Evolutionary conservation across 2,888 invertebrate species (phyloP).

Genomic region (Drosophila setosimentum): DNA sequence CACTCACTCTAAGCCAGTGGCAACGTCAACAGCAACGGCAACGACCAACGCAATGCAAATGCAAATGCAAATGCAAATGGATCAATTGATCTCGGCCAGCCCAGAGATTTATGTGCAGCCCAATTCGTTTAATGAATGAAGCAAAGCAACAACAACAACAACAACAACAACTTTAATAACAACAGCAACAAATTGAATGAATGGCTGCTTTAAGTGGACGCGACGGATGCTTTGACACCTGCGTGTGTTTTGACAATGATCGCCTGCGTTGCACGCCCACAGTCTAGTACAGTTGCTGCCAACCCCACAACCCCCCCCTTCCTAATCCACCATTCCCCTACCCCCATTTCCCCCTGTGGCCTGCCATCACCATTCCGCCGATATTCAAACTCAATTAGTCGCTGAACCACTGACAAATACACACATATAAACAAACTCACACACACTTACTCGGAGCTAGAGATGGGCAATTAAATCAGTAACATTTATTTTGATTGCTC

Average conservation of each 20-base stretch:
- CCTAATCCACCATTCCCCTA: background rate
- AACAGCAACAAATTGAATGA: conserved; percentile 41
- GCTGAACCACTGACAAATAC: conserved; percentile 45
- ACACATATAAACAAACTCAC: conserved; percentile 13
- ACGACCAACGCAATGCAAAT: conserved; percentile 59
- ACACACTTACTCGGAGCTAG: conserved; percentile 6
- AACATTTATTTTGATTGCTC: background rate
- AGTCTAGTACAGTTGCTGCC: conserved; percentile 13
- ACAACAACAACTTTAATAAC: conserved; percentile 23
- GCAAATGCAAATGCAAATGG: conserved; percentile 58
- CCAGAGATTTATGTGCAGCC: conserved; percentile 68
- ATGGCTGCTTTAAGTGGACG: conserved; percentile 64
- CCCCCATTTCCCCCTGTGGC: too few relatives aligned
- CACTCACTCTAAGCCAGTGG: conserved; percentile 22
- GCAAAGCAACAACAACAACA: conserved; percentile 31
- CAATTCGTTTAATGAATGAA: conserved; percentile 76
- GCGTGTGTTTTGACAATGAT: conserved; percentile 77
- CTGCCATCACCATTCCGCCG: conserved; percentile 1
- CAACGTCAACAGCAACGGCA: conserved; percentile 29
- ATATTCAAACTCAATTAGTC: conserved; percentile 76
- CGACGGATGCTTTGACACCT: conserved; percentile 72
- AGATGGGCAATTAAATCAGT: conserved; percentile 15
- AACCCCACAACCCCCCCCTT: background rate
- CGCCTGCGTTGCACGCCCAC: conserved; percentile 73
- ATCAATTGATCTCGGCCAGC: conserved; percentile 56